A percentile compares a stretch with the other conserved stretches of the same genome.
Conservation (phyloP, 2,113 vertebrate species). For the Phylloscopus whistleri region DNA sequence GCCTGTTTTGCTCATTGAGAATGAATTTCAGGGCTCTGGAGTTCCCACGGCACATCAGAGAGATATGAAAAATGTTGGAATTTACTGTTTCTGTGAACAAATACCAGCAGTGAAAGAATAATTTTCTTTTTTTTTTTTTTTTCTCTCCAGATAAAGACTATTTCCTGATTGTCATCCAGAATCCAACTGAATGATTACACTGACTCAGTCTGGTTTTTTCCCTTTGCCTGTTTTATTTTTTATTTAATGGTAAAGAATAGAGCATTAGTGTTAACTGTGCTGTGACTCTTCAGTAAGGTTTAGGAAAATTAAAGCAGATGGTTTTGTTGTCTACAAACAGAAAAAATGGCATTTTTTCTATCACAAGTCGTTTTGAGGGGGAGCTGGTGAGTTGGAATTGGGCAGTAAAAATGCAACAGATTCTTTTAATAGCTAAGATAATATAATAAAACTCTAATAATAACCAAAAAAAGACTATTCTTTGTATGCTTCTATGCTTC, state of each 20-base stretch:
- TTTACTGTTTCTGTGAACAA: neutral
- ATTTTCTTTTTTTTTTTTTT: constrained; percentile 12
- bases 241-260: constrained; percentile 61
- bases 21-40: neutral
- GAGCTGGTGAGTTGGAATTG: neutral
- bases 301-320: neutral
- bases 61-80: neutral
- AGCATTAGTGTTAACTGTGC: constrained; percentile 31
- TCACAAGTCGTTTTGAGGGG: neutral
- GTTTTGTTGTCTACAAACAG: neutral
- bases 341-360: neutral
- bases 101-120: neutral
- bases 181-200: constrained; percentile 81
- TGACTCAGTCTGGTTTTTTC: neutral
- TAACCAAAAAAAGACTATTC: neutral
- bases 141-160: constrained; percentile 91
- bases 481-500: neutral
- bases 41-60: neutral
- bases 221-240: constrained; percentile 4
- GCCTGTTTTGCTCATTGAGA: neutral
- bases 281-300: neutral
- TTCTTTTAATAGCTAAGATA: neutral
- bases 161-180: constrained; percentile 96
- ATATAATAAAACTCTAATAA: neutral
- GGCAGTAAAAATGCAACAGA: neutral